Base-by-base conservation (phyloP, 2,113 vertebrate genomes). In the Corythaeola cristata region DNA sequence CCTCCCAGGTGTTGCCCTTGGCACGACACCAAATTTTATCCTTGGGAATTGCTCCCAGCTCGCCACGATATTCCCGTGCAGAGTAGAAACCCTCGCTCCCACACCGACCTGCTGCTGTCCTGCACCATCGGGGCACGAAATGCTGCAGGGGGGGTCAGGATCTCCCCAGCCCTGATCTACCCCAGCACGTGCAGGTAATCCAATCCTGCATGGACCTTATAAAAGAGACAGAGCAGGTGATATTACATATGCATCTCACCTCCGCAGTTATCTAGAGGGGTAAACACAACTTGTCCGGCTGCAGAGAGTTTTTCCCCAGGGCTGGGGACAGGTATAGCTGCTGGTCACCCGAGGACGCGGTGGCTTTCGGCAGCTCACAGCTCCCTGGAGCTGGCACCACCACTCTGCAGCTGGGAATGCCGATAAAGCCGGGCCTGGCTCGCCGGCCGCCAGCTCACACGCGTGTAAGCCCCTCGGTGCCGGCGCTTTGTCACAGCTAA, bases 331-430 rank as follows among this genome's bases (percentile, higher is more conserved):
- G 75, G 52, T 33, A 59, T 11, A 60, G 44, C 17, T 14, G 66
- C 5, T 6, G 35, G 12, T 8, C 74, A 76, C 32, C 14, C 3
- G 3, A 55, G 62, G 91, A 37, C 4, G 0, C 0, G 5, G 56
- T 63, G 85, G 59, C 55, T 84, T 35, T 56, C 0, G 6, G 60
- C 75, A 67, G 41, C 18, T 2, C 6, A 0, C 8, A 1, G 11
- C 59, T 81, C 30, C 58, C 64, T 0, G 3, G 63, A 52, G 73
- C 80, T 9, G 6, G n/a, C 6, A 0, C 18, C 3, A 2, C 47
- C 3, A 5, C 77, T 69, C 50, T 22, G 30, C 86, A 79, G 76
- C 90, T 87, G 88, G 2, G 3, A 7, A 4, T 3, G 23, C 33
- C 4, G 26, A 59, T 69, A 79, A 92, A 28, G 21, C 58, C 2